Base-by-base conservation (phyloP, 1,140 invertebrate genomes). In the Meteorus sp. region DNA sequence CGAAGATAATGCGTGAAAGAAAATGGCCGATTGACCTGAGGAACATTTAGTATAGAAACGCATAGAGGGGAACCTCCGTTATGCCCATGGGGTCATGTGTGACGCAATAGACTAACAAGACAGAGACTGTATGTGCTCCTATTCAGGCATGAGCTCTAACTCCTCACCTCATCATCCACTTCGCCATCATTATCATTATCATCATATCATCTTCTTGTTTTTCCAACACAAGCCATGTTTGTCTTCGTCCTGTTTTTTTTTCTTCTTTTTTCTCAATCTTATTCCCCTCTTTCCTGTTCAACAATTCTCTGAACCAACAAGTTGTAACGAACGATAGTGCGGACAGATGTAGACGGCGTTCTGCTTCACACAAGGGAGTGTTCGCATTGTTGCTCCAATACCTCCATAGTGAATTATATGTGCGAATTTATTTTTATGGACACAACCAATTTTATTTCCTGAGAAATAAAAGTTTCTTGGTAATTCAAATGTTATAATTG, bases 21-120 rank as follows among this genome's bases (percentile, higher is more conserved):
- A 44, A 51, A 62, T 66, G 68, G 63, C 67, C 67, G 68, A 69
- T 70, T 69, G 68, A 70, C 68, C 67, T 53, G 56, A n/a, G n/a
- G n/a, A n/a, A n/a, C n/a, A n/a, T n/a, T n/a, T n/a, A n/a, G n/a
- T n/a, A n/a, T n/a, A n/a, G n/a, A n/a, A n/a, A n/a, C n/a, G n/a
- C n/a, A n/a, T n/a, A n/a, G n/a, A n/a, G 50, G 65, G 63, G 48
- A 48, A 61, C 63, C 61, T 59, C 68, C 68, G 68, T 70, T 70
- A 70, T 70, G 68, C 67, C 68, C 63, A 64, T n/a, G 70, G 68
- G 68, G 68, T 70, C 65, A 69, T 55, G 56, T 62, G 60, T 61
- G 67, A 70, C 62, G 65, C 59, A 68, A 68, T 68, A 60, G 56
- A n/a, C n/a, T n/a, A n/a, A n/a, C n/a, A n/a, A n/a, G 62, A 57